Base-by-base conservation (phyloP, 2,888 invertebrate genomes). In the Drosophila melanosoma region DNA sequence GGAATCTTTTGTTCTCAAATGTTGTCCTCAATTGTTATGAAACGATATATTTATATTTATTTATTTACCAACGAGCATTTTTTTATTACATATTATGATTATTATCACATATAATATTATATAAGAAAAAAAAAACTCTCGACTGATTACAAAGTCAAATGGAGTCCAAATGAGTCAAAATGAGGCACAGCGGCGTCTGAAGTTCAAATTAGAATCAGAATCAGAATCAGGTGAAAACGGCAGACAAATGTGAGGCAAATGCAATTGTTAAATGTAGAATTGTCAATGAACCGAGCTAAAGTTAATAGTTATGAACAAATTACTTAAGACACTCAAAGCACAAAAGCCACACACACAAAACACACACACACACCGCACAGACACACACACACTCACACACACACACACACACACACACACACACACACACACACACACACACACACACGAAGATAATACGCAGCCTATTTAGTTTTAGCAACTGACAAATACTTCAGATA, bases 1-100 rank as follows among this genome's bases (percentile, higher is more conserved):
- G 69, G 86, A 85, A 85, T 88, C 87, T 85, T 85, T 85, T 85
- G 85, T 85, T 85, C 85, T 88, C 76, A 80, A 88, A 86, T 85
- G 85, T 85, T 85, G 85, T 85, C 89, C 89, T 83, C 84, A 82
- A 83, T 85, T 85, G 85, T 85, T 85, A 85, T 68, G 61, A 69
- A 70, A 66, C 51, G 52, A 75, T 69, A 76, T 77, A 87, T 81
- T 86, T 82, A 76, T 86, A 85, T 88, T 88, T 88, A 85, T 86
- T 88, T 79, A 88, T 87, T 88, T 79, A 86, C 74, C 73, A 84
- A 79, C 73, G 69, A 78, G 70, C 75, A 77, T 65, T 78, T 78
- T 74, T 76, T 67, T 62, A 84, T 65, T 61, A 77, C 45, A 65
- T 61, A 77, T 76, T 69, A 74, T 64, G 36, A 69, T 53, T 58